These are phyloP conservation scores for Polydrusus tereticollis DNA, from an alignment of 2,888 invertebrate species.

Conservation along the genomic window DNA sequence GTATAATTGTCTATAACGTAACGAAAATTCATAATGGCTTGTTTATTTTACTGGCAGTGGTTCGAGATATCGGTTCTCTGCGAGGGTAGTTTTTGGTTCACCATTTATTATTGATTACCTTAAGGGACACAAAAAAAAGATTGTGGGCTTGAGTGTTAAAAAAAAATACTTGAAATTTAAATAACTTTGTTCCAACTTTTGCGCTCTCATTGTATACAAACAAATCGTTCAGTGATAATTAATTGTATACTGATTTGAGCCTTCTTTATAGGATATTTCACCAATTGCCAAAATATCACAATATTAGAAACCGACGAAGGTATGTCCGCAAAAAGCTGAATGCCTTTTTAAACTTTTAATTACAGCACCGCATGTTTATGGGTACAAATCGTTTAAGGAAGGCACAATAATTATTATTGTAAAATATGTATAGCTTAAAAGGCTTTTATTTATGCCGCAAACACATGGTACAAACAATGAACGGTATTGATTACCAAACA, in stretches of 20 bases:
- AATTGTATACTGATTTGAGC: constrained; percentile 60
- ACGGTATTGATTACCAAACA: constrained; percentile 6
- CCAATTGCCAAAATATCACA: constrained; percentile 67
- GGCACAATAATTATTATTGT: constrained; percentile 23
- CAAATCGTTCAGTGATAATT: too few relatives aligned
- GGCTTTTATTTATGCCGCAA: constrained; percentile 6
- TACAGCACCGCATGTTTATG: constrained; percentile 47
- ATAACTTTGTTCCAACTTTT: too few relatives aligned
- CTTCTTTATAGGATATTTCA: constrained; percentile 67
- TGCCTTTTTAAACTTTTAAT: constrained; percentile 52
- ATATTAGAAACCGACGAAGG: constrained; percentile 65
- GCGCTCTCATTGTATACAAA: too few relatives aligned
- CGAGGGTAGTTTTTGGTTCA: too few relatives aligned
- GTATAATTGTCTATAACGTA: too few relatives aligned
- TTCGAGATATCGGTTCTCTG: too few relatives aligned
- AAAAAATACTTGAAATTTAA: too few relatives aligned
- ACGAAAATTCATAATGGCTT: too few relatives aligned
- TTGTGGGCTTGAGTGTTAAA: too few relatives aligned
- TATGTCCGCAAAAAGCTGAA: constrained; percentile 62
- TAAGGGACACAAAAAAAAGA: too few relatives aligned
- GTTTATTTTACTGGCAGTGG: too few relatives aligned
- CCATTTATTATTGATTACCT: too few relatives aligned
- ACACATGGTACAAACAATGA: constrained; percentile 12
- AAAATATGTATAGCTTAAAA: constrained; percentile 8
- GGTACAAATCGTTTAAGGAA: constrained; percentile 20